Evolutionary conservation across 2,113 vertebrate species (phyloP).

Genomic region (Apus apus): DNA sequence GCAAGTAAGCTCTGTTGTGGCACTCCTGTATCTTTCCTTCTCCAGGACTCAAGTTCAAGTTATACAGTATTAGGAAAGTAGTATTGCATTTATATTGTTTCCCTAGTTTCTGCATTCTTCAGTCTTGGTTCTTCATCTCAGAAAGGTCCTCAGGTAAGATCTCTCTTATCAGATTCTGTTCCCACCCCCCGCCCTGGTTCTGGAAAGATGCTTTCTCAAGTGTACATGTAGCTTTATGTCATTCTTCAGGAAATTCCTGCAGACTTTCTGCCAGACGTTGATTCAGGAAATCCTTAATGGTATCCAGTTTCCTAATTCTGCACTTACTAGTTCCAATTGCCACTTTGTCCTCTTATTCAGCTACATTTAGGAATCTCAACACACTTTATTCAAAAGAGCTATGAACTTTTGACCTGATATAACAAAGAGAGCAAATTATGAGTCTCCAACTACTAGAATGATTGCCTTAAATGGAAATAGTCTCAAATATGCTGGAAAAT

Average conservation of each 20-base stretch:
- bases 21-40: neutral
- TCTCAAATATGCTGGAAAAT: neutral
- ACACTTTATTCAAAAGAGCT: neutral
- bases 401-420: neutral
- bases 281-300: conserved; percentile 58
- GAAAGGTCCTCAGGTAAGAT: neutral
- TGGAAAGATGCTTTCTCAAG: neutral
- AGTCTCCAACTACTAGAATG: neutral
- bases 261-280: neutral
- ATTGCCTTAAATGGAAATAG: neutral
- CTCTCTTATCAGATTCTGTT: neutral
- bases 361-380: neutral
- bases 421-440: neutral
- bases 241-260: conserved; percentile 34
- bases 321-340: neutral
- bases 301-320: conserved; percentile 45
- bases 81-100: neutral
- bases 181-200: neutral
- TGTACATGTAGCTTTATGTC: neutral
- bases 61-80: neutral
- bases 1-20: neutral
- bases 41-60: neutral
- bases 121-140: neutral
- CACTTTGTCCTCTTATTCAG: neutral
- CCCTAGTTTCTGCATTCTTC: neutral